Base-by-base conservation (phyloP, 2,113 vertebrate species). In the Ciconia stormi region DNA sequence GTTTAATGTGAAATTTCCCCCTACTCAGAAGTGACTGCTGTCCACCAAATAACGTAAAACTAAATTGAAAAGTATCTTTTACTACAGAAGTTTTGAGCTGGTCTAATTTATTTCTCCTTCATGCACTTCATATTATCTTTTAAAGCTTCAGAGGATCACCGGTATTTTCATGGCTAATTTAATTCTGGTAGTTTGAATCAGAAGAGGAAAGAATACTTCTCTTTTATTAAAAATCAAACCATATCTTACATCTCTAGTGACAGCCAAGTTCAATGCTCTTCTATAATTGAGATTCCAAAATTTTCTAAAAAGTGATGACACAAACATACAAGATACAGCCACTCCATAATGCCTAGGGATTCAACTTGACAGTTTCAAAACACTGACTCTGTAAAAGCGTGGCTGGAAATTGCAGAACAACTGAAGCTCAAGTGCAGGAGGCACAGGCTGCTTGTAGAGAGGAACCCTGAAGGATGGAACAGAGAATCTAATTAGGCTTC, bases 291-390 rank as follows among this genome's bases (percentile, higher is more conserved):
- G 87, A 96, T 59, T 70, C 74, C 55, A 83, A 86, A 87, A 71
- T 90, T 67, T 70, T 86, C 85, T 71, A 40, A 78, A 59, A 96
- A 95, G 50, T 44, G 38, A 80, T 86, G 79, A 93, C 90, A 96
- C 50, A 91, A 93, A 87, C 42, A 80, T 22, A 63, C 13, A 91
- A 81, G 50, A 89, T 58, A 85, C 90, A 93, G 49, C 23, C 46
- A 67, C 44, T 89, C 53, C 46, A 91, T 42, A 87, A 80, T 1
- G 8, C 49, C 84, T 58, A 74, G 40, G 62, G 62, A 79, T 82
- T 93, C 74, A 73, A 77, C 38, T 14, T 66, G 47, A 88, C 67
- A 77, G 46, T 73, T 82, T 58, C 58, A 73, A 83, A 95, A 71
- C 38, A 88, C 16, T 50, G 62, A 77, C 32, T 89, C 58, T 62